Evolutionary conservation across 2,797 vertebrate genomes (phyloP).

Genomic region (Salarias fasciatus): DNA sequence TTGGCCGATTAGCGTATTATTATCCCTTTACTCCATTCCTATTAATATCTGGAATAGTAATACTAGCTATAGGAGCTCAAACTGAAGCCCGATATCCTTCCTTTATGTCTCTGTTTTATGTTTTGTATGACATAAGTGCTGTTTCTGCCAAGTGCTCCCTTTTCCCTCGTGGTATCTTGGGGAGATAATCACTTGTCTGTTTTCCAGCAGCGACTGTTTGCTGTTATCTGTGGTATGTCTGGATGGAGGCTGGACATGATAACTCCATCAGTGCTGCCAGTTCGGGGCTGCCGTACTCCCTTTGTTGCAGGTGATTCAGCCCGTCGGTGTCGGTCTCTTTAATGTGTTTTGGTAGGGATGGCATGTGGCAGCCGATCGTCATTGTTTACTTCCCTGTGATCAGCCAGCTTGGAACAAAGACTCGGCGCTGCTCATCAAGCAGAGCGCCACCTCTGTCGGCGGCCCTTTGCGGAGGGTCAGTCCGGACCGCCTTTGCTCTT

Average conservation of each 20-base stretch:
- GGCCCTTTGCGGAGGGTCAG: constrained; percentile 32
- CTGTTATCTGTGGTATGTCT: background rate
- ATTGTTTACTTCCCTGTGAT: constrained; percentile 38
- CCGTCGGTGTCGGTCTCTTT: constrained; percentile 4
- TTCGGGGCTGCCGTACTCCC: background rate
- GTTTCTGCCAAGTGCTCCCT: too few species aligned
- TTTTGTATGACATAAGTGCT: too few species aligned
- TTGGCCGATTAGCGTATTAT: too few species aligned
- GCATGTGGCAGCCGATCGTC: constrained; percentile 20
- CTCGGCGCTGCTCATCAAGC: constrained; percentile 31
- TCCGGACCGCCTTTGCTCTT: constrained; percentile 11
- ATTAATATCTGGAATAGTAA: too few species aligned
- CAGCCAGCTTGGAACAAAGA: constrained; percentile 26
- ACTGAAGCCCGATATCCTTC: too few species aligned
- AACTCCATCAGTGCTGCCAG: background rate
- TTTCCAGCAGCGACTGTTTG: constrained; percentile 17
- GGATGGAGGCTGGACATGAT: background rate
- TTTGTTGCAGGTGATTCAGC: background rate
- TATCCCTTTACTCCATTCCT: too few species aligned
- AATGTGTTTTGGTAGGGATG: background rate
- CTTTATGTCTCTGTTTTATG: too few species aligned
- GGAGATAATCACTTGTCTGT: too few species aligned
- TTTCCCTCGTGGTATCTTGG: too few species aligned
- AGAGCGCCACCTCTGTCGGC: constrained; percentile 40
- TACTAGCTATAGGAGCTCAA: too few species aligned